These are phyloP conservation scores for Glaucopsyche alexis DNA, from an alignment of 2,888 invertebrate genomes.

Conservation along the genomic window DNA sequence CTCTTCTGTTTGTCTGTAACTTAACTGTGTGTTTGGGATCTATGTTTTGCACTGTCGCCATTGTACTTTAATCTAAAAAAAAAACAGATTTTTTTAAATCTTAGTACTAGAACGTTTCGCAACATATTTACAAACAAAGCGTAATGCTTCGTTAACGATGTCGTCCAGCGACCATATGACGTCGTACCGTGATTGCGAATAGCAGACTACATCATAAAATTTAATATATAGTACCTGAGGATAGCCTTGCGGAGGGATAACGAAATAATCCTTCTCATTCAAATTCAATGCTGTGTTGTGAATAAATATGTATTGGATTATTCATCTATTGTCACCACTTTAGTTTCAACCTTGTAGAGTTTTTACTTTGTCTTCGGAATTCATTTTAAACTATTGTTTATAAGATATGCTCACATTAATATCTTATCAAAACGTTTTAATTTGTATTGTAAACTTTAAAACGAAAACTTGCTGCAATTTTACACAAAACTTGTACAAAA, in stretches of 20 bases:
- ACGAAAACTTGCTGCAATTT: not conserved
- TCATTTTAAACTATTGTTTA: not conserved
- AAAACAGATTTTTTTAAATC: not conserved
- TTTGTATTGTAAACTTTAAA: not conserved
- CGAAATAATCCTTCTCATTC: conserved; percentile 5
- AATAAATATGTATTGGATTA: not conserved
- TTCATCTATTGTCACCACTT: not conserved
- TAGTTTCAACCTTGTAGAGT: not conserved
- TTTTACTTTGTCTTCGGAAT: not conserved
- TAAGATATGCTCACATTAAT: not conserved
- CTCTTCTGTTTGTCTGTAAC: conserved; percentile 37
- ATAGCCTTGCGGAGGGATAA: not conserved
- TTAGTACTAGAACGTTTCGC: not conserved
- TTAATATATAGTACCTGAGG: not conserved
- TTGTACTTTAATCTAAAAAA: conserved; percentile 34
- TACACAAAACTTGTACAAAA: not conserved
- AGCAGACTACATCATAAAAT: not conserved
- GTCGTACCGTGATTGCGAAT: not conserved
- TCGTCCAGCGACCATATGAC: conserved; percentile 7
- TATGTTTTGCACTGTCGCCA: conserved; percentile 62
- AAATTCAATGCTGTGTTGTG: not conserved
- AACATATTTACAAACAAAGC: conserved; percentile 14
- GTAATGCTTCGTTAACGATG: conserved; percentile 8
- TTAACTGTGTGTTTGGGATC: conserved; percentile 43
- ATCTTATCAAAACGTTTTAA: not conserved